These are phyloP conservation scores for Sus cebifrons DNA, from an alignment of 2,797 vertebrate species.

Conservation along the genomic window DNA sequence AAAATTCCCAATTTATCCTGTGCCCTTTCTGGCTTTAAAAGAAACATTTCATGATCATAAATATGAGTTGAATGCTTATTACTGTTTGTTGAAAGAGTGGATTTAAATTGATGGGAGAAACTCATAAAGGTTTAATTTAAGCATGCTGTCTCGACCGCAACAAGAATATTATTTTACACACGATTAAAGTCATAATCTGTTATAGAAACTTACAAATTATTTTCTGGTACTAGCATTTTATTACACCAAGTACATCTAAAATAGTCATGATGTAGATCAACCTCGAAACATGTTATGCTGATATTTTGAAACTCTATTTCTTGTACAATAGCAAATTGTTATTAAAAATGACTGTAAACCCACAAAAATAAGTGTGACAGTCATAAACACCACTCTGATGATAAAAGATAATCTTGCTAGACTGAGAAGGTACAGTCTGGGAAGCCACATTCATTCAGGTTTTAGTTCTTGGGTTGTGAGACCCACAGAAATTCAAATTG, in stretches of 20 bases:
- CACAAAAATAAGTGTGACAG: background rate
- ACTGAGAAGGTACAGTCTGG: background rate
- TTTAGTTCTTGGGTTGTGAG: background rate
- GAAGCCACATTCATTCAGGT: background rate
- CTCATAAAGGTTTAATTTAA: slow-evolving; percentile 39
- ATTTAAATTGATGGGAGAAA: background rate
- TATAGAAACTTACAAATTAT: background rate
- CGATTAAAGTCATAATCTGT: background rate
- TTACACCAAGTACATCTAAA: background rate
- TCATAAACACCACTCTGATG: background rate
- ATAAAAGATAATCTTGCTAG: background rate
- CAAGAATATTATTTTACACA: slow-evolving; percentile 21
- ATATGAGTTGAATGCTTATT: background rate
- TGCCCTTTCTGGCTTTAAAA: slow-evolving; percentile 16
- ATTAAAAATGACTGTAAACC: background rate
- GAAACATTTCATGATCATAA: background rate
- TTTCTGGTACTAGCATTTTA: background rate
- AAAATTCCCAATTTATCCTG: background rate
- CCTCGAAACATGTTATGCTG: background rate
- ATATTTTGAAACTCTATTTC: background rate
- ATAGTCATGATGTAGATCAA: background rate
- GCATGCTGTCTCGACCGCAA: background rate
- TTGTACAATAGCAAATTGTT: background rate
- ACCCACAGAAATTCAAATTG: background rate
- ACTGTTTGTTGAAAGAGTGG: background rate